Base-by-base conservation (phyloP, 2,888 invertebrate genomes). In the Drosophila phalerata region DNA sequence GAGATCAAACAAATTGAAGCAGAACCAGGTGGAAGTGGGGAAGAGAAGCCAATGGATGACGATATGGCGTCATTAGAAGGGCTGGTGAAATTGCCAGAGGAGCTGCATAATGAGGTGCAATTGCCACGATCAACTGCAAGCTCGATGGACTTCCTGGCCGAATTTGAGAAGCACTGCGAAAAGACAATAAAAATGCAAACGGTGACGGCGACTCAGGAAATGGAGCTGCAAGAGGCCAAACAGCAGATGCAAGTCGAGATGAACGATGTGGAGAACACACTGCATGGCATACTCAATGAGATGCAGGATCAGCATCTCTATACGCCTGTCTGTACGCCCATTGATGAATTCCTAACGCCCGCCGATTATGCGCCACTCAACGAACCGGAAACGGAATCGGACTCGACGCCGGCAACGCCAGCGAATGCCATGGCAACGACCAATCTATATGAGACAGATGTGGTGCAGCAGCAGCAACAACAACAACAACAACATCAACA, bases 271-370 rank as follows among this genome's bases (percentile, higher is more conserved):
- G 91, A 91, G 69, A 90, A 58, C 5, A 91, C 91, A 0, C 48
- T 91, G 15, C 90, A 91, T 64, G 91, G 91, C 42, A 90, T 91
- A 42, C 69, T 91, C 1, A 91, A 85, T 60, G 91, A 91, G 69
- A 91, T 91, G 89, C 90, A 91, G 60, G 91, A 91, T 63, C 85
- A 91, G 55, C 90, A 91, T 73, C 85, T 91, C 58, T 91, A 91
- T 49, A 88, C 91, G 0, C 87, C 91, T 3, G 76, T 75, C 17
- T 87, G 88, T 28, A 65, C 86, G 17, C 85, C 88, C 57, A 88
- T 84, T 15, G 91, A 90, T 60, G 91, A 91, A 56, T 85, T 90
- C 25, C 80, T 91, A 9, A 78, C 81, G 5, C 89, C 89, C 10
- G 88, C 91, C 11, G 89, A 90, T 1, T 91, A 91, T 61, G 90